Evolutionary conservation across 2,888 invertebrate species (phyloP), one percentile per base, ranked within the genome.

Genomic region (Busseola fusca): DNA sequence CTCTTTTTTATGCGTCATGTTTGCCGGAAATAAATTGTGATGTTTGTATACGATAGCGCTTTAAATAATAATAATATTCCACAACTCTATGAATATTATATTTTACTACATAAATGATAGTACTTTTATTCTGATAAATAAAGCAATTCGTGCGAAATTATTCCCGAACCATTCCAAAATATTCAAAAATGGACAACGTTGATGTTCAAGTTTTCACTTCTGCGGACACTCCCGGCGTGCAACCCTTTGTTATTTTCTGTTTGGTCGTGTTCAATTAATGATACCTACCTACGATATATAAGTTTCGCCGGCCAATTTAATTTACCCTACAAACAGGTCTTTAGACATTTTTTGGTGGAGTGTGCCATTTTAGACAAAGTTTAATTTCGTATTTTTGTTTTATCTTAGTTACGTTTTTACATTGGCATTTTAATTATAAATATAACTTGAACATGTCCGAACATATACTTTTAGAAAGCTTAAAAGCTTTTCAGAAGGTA

Each of bases 401-500:
- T 16, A 25, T 48, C 16, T 5, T 16, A 27, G 21, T 10, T n/a
- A 30, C 14, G 6, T 25, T 48, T 67, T 37, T 10, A 14, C 14
- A 42, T 45, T 4, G 50, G 25, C 12, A 66, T 56, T 66, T 48
- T 27, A 45, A n/a, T 34, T 12, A 21, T 54, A 59, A 62, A 40
- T 57, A 3, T 30, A 16, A 12, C n/a, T 25, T 40, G 45, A 10
- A 4, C 37, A 45, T 52, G 37, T 45, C 5, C 21, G 5, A 6
- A 42, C 34, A 62, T 7, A 16, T 21, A 10, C 34, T 57, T 9
- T 48, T 45, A 27, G 25, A 64, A 30, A 40, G 18, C 58, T 64
- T 45, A 66, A 59, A 74, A 65, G 34, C 34, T 57, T 62, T 54
- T 52, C 30, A 40, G 21, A 56, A 27, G 16, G 18, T 58, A 34